Evolutionary conservation across 2,113 vertebrate genomes (phyloP).

Genomic region (Lontra canadensis): DNA sequence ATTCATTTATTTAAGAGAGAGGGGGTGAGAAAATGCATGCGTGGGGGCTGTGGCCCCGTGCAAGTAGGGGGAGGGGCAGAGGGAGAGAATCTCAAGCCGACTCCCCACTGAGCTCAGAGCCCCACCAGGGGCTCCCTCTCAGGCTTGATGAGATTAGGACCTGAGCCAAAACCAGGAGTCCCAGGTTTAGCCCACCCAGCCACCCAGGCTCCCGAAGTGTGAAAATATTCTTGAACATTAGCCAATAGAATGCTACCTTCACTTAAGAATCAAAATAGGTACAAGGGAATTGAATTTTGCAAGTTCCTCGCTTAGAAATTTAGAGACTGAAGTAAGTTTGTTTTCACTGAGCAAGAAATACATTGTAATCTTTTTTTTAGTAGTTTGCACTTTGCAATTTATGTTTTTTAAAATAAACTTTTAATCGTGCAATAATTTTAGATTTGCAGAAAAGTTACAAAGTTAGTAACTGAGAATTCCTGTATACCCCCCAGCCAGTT

Average conservation of each 20-base stretch:
- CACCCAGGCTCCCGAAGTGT: not conserved
- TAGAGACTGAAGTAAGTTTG: not conserved
- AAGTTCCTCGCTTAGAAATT: conserved; percentile 11
- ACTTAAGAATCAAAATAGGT: not conserved
- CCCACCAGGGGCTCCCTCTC: not conserved
- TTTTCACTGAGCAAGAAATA: conserved; percentile 16
- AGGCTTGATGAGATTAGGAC: not conserved
- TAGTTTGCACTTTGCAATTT: not conserved
- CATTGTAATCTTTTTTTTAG: not conserved
- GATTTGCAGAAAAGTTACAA: not conserved
- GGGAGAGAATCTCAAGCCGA: not conserved
- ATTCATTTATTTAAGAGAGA: not conserved
- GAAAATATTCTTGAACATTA: conserved; percentile 4
- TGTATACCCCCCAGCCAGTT: not conserved
- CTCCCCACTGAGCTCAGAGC: not conserved
- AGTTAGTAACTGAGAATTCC: not conserved
- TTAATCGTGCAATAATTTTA: conserved; percentile 18
- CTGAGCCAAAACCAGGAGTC: not conserved
- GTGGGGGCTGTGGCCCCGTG: not conserved
- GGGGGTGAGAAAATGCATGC: not conserved
- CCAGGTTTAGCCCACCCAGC: not conserved
- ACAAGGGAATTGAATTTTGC: not conserved
- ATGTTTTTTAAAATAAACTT: not conserved
- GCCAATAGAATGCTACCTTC: not conserved
- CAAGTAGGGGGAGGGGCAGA: not conserved